Conservation (phyloP, 2,113 vertebrate genomes). For the Hippocampus abdominalis region DNA sequence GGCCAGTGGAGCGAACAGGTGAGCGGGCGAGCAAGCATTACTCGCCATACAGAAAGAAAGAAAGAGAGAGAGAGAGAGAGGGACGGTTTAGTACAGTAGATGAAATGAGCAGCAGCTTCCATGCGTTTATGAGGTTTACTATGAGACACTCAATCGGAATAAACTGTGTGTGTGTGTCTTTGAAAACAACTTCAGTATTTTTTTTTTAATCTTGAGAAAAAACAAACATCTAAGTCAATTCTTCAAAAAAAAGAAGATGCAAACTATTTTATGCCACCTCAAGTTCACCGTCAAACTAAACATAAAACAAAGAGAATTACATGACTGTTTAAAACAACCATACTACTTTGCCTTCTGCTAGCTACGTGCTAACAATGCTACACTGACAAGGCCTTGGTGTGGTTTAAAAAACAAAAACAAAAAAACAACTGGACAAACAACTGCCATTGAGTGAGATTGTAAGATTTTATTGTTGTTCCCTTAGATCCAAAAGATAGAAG, state of each 20-base stretch:
- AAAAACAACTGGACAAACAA: not conserved
- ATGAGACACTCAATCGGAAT: not conserved
- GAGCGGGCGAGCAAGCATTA: constrained; percentile 47
- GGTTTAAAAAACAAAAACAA: not conserved
- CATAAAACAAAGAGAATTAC: no score
- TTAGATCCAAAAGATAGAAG: not conserved
- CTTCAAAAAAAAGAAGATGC: no score
- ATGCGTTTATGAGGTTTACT: not conserved
- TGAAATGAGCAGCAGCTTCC: constrained; percentile 17
- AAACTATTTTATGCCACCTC: no score
- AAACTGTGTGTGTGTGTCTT: not conserved
- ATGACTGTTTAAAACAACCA: no score
- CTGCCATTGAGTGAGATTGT: not conserved
- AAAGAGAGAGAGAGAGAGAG: constrained; percentile 19
- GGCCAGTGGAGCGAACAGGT: constrained; percentile 70
- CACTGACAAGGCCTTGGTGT: not conserved
- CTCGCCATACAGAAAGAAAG: constrained; percentile 24
- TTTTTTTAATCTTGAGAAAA: no score
- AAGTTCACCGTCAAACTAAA: no score
- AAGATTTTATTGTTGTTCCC: not conserved
- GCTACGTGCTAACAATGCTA: no score
- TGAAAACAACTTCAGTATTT: not conserved
- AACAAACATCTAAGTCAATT: no score
- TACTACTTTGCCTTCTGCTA: no score
- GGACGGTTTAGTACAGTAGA: constrained; percentile 36